Conservation (phyloP, 2,797 vertebrate genomes). For the Molothrus aeneus region DNA sequence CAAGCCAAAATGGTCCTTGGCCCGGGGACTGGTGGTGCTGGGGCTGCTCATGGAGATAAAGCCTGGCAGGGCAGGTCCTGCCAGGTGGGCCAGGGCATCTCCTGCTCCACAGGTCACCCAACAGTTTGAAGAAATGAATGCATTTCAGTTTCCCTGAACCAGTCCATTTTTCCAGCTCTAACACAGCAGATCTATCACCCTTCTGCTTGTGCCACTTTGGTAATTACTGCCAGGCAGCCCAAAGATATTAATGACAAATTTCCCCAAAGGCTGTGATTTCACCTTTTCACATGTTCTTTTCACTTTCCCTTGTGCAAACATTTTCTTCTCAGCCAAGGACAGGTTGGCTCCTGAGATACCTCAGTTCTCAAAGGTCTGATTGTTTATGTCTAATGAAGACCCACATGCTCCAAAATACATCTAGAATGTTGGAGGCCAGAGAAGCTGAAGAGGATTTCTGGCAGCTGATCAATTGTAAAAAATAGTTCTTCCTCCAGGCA, state of each 20-base stretch:
- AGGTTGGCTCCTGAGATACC: neutral
- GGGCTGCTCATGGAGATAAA: neutral
- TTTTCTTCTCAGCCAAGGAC: neutral
- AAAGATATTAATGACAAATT: neutral
- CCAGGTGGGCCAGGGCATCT: neutral
- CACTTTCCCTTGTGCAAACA: neutral
- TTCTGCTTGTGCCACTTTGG: neutral
- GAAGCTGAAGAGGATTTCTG: neutral
- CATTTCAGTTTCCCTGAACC: neutral
- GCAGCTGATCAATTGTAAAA: neutral
- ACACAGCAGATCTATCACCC: neutral
- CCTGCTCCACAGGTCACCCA: neutral
- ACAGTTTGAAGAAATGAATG: neutral
- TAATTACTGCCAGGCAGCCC: neutral
- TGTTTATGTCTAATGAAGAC: neutral
- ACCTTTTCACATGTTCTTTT: neutral
- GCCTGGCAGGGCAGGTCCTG: neutral
- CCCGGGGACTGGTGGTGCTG: neutral
- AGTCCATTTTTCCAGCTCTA: neutral
- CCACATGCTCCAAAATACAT: neutral
- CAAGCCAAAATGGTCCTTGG: constrained; percentile 14
- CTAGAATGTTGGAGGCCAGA: neutral
- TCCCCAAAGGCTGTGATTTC: neutral
- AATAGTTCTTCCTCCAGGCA: neutral
- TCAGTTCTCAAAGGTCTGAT: neutral